A percentile compares a stretch with the other conserved stretches of the same genome.
These are phyloP conservation scores for Brachymystax lenok DNA, from an alignment of 2,797 vertebrate genomes.

Conservation along the genomic window DNA sequence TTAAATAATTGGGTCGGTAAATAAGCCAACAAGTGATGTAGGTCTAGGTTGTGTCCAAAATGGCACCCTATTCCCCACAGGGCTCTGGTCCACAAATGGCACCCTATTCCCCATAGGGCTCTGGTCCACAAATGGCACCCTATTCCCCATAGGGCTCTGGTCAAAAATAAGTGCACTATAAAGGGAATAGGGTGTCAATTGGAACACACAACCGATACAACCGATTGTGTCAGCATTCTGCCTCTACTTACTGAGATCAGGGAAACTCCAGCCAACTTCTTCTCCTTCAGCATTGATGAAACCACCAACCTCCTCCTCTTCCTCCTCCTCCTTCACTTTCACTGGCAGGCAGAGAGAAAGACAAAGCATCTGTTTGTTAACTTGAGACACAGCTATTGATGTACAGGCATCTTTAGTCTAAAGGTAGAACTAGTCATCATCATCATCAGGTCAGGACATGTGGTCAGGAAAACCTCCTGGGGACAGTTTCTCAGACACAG, in stretches of 20 bases:
- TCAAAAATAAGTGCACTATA: background rate
- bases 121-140: background rate
- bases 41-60: background rate
- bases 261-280: background rate
- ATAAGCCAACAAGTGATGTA: background rate
- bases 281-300: background rate
- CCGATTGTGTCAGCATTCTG: background rate
- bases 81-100: background rate
- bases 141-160: background rate
- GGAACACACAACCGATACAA: background rate
- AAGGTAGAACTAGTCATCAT: too few relatives aligned
- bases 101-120: background rate
- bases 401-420: background rate
- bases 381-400: background rate
- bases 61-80: background rate
- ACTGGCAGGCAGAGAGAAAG: conserved; percentile 1
- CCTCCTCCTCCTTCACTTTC: background rate
- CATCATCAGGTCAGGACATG: background rate
- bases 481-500: background rate
- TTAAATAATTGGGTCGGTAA: too few relatives aligned
- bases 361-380: background rate
- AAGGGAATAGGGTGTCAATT: background rate
- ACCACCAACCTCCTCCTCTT: background rate
- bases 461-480: too few relatives aligned
- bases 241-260: background rate